Percentiles rank a stretch among this genome's conserved stretches.
Evolutionary conservation across 2,888 invertebrate species (phyloP).

Genomic region (Graphium colonna): DNA sequence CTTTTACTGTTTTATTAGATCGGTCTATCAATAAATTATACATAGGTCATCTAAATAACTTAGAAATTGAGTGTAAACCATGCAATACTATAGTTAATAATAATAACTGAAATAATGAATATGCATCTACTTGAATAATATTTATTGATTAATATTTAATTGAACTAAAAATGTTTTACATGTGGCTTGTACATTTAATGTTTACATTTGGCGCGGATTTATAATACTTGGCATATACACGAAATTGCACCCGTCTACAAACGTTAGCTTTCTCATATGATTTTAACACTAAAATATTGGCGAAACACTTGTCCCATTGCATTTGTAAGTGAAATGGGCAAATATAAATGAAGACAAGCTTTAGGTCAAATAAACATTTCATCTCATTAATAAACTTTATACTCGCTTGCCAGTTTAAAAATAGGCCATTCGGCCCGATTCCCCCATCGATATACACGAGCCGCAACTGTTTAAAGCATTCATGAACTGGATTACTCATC

Average conservation of each 20-base stretch:
- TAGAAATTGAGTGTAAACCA: too few species aligned
- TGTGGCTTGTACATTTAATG: conserved; percentile 31
- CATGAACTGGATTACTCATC: conserved; percentile 36
- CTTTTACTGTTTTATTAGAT: too few species aligned
- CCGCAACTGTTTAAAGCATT: conserved; percentile 17
- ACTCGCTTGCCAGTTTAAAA: conserved; percentile 38
- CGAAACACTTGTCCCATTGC: conserved; percentile 15
- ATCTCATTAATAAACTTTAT: conserved; percentile 23
- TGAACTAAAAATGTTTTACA: conserved; percentile 30
- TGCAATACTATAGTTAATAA: too few species aligned
- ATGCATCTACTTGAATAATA: too few species aligned
- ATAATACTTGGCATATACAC: conserved; percentile 41
- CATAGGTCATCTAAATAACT: too few species aligned
- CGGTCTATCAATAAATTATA: too few species aligned
- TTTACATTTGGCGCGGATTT: conserved; percentile 39
- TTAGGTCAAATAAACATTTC: conserved; percentile 15
- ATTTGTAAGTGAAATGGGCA: conserved; percentile 10
- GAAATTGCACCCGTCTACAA: conserved; percentile 15
- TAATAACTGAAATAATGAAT: too few species aligned
- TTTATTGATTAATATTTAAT: conserved; percentile 9
- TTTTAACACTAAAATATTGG: conserved; percentile 17
- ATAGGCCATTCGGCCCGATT: conserved; percentile 29
- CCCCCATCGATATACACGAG: neutral
- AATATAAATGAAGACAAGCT: conserved; percentile 3
- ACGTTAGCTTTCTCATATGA: conserved; percentile 11